These are phyloP conservation scores for Callopanchax toddi DNA, from an alignment of 2,113 vertebrate genomes.

Conservation along the genomic window DNA sequence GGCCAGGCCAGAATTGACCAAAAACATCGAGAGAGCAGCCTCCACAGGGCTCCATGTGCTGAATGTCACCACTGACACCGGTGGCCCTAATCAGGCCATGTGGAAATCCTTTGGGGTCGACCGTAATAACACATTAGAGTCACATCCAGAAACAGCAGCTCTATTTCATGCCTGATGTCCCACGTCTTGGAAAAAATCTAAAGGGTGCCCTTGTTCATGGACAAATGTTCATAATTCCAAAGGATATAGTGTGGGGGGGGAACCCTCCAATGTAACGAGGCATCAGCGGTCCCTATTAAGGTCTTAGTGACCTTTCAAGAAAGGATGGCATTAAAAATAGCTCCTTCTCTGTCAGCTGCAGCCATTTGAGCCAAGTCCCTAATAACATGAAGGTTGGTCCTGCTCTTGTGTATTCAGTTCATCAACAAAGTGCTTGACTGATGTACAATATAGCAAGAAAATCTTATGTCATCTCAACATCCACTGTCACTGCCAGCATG, in stretches of 20 bases:
- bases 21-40: background rate
- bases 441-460: background rate
- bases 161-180: slow-evolving; percentile 30
- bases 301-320: slow-evolving; percentile 20
- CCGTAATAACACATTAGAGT: background rate
- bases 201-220: slow-evolving; percentile 4
- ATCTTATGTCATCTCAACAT: background rate
- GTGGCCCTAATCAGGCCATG: slow-evolving; percentile 9
- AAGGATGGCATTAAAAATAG: slow-evolving; percentile 3
- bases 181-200: slow-evolving; percentile 11
- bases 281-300: slow-evolving; percentile 1
- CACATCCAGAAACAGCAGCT: slow-evolving; percentile 11
- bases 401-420: background rate
- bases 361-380: background rate
- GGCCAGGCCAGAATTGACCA: background rate
- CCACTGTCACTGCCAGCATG: background rate
- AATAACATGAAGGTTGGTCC: background rate
- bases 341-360: background rate
- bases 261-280: background rate
- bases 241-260: background rate
- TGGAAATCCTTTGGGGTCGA: slow-evolving; percentile 8
- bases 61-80: background rate
- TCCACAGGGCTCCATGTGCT: background rate
- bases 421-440: background rate
- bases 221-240: slow-evolving; percentile 16